Base-by-base conservation (phyloP, 2,113 vertebrate genomes). In the Aptenodytes patagonicus region DNA sequence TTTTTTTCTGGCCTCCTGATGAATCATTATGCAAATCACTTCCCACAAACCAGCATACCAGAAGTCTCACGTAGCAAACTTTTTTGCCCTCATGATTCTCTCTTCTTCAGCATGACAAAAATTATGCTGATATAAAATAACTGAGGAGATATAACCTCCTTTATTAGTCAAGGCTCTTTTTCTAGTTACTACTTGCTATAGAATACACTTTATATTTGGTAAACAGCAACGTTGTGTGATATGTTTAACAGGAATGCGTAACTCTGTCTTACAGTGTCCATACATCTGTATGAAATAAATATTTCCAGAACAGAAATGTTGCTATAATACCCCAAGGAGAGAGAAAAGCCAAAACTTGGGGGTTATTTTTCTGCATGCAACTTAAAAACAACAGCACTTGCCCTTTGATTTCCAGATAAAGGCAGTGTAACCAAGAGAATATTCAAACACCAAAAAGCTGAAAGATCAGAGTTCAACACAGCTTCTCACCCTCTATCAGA, bases 21-120 rank as follows among this genome's bases (percentile, higher is more conserved):
- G 73, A 95, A 95, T 89, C 65, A 69, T 66, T 86, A 95, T 69
- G 89, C 51, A 93, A 91, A 95, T 91, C 13, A 54, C 62, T 76
- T 89, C 81, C 89, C 91, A 91, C 66, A 69, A 91, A 72, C 13
- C 84, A 61, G 51, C 81, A 89, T 38, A 89, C 65, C 21, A 65
- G 15, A 84, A 91, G 34, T 79, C 47, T 92, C 69, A 49, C 1
- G 0, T 19, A 78, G 21, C 44, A 91, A 86, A 57, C 42, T 13
- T 95, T 57, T 24, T 38, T 13, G 10, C 38, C 25, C 5, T 72
- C 65, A 19, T 36, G 31, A 66, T 40, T 83, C n/a, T 52, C 55
- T 69, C 47, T 49, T 51, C 42, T 77, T 79, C 70, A 92, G 52
- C 7, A 18, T 32, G 24, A 61, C 29, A 94, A 91, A 90, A 93